phyloP scores from a whole-genome alignment of 2,888 invertebrate species.

The Leucania comma region DNA sequence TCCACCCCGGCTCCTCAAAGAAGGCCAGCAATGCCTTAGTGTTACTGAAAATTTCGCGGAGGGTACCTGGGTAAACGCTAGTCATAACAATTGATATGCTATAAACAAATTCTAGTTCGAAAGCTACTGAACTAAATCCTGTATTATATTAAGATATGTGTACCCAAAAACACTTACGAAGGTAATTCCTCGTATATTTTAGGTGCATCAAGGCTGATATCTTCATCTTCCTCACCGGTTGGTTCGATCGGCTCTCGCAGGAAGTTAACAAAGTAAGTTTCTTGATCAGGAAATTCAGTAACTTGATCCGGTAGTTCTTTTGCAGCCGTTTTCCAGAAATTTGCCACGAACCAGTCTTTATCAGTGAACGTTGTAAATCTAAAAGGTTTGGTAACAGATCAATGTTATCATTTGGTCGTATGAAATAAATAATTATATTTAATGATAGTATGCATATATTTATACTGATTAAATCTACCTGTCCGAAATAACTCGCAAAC shows the following conservation, averaged over 20 bases:
- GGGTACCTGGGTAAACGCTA: too few species aligned
- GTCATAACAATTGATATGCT: too few species aligned
- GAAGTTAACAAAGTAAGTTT: constrained; percentile 95
- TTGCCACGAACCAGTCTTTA: constrained; percentile 93
- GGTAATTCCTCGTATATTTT: constrained; percentile 96
- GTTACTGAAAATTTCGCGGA: too few species aligned
- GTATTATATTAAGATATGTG: background rate
- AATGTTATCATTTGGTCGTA: background rate
- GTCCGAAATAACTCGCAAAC: constrained; percentile 95
- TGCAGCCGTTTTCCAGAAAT: constrained; percentile 91
- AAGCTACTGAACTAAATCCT: background rate
- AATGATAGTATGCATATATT: background rate
- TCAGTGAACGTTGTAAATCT: constrained; percentile 87
- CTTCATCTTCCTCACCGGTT: constrained; percentile 94
- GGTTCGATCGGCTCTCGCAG: constrained; percentile 95
- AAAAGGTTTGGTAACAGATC: background rate
- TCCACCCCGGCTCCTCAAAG: too few species aligned
- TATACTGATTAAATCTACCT: constrained; percentile 84
- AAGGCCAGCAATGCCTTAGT: too few species aligned
- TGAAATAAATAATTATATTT: background rate
- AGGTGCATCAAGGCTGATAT: constrained; percentile 94
- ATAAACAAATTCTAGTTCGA: too few species aligned
- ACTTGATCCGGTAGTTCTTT: constrained; percentile 88
- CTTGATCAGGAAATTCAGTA: constrained; percentile 89
- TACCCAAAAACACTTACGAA: constrained; percentile 83